A percentile compares a stretch with the other conserved stretches of the same genome.
These are phyloP conservation scores for Scolopax bukidnonensis DNA, from an alignment of 2,797 vertebrate species.

Conservation along the genomic window DNA sequence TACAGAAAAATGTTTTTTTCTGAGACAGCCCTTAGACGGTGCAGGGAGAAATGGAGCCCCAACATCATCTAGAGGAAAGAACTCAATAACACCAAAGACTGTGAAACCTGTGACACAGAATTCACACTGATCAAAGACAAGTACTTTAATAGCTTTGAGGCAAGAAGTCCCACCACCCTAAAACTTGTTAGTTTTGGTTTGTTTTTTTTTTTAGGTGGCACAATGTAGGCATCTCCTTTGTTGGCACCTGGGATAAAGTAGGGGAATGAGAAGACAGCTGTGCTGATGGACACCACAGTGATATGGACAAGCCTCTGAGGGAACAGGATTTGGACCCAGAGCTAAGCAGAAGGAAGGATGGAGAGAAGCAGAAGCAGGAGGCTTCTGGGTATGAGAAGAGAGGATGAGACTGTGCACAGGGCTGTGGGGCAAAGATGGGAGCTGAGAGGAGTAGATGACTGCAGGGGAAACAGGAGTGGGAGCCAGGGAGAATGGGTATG, in stretches of 20 bases:
- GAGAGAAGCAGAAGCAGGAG: neutral
- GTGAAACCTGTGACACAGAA: neutral
- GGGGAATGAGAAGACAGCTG: neutral
- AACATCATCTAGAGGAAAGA: neutral
- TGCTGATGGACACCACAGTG: neutral
- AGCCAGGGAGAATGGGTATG: neutral
- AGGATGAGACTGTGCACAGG: neutral
- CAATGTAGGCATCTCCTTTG: neutral
- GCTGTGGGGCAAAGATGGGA: neutral
- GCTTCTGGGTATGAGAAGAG: neutral
- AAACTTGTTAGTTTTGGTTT: neutral
- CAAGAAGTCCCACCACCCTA: neutral
- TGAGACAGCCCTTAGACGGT: neutral
- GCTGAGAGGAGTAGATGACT: neutral
- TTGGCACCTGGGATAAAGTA: neutral
- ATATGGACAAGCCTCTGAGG: neutral
- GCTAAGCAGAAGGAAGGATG: neutral
- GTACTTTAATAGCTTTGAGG: neutral
- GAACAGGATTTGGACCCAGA: neutral
- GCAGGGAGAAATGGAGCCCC: neutral
- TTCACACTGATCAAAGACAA: neutral
- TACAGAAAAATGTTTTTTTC: neutral
- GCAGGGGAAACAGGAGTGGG: neutral
- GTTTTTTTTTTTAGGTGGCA: too few species aligned
- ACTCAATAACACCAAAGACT: neutral